Evolutionary conservation across 2,888 invertebrate species (phyloP), one percentile per base, ranked within the genome.

Genomic region (Salpingus planirostris): DNA sequence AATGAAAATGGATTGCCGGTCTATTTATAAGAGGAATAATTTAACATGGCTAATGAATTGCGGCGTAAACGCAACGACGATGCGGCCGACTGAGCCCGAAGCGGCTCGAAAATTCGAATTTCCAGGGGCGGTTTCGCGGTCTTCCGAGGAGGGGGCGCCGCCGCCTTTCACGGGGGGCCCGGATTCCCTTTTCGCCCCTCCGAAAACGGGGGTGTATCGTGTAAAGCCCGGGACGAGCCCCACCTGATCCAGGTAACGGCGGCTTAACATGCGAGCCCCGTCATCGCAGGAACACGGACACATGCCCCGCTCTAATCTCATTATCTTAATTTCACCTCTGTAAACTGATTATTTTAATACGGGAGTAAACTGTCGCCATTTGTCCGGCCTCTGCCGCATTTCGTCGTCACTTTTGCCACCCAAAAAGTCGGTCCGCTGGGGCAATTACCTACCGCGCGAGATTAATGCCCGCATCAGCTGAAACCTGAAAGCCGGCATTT

Each of bases 311-410:
- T 15, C 40, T 52, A 58, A 56, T 56, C 58, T 52, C 51, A 55
- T 57, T 55, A 57, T 58, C 57, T 59, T 57, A 59, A 60, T 60
- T 58, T 49, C 42, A 52, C 52, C 54, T 50, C 54, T 52, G 49
- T 53, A 47, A 49, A 47, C 43, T 52, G 52, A 53, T 51, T 53
- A 52, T 46, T 50, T 51, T 47, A 49, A 47, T 34, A 25, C 21
- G 14, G 27, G 23, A n/a, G 14, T 38, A 34, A 38, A 33, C 14
- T 30, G 33, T 18, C 26, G 24, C 23, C 38, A 38, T 34, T 38
- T 30, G 24, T 37, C n/a, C n/a, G n/a, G n/a, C n/a, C n/a, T n/a
- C n/a, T n/a, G n/a, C n/a, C n/a, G n/a, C n/a, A n/a, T n/a, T n/a
- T n/a, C n/a, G n/a, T n/a, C n/a, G n/a, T n/a, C n/a, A n/a, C n/a